Evolutionary conservation across 1,140 invertebrate genomes (phyloP), one percentile per base, ranked within the genome.

Genomic region (Brachionus calyciflorus): DNA sequence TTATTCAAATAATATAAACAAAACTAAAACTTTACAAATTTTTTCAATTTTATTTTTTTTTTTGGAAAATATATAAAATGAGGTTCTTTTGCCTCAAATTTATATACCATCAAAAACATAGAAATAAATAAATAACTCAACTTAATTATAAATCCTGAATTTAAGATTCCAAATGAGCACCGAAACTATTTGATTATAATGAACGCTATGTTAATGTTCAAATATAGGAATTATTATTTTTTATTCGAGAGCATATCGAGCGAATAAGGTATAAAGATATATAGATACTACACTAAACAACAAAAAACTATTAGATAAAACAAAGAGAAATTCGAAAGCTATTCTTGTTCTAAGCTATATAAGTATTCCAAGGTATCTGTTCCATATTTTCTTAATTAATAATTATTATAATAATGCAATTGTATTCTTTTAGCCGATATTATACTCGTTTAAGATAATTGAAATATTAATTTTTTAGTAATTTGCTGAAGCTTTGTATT

Each of bases 121-220:
- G n/a, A n/a, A n/a, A n/a, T n/a, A n/a, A n/a, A n/a, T n/a, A n/a
- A 9, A 37, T 37, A 37, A 37, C 9, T 37, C 33, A 9, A 37
- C 33, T 37, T 37, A 37, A 37, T 37, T 37, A 37, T 37, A 37
- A 37, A 37, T 37, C 30, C 30, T 37, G 9, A 60, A 19, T 12
- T n/a, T 60, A 60, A 60, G 19, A 60, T 60, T 60, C 55, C 55
- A 37, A 60, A 33, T 60, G 37, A 26, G 37, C 33, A 37, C 55
- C 30, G 55, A 60, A 60, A 60, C 55, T 60, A 65, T 21, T 37
- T 65, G 17, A 65, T 65, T 65, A 65, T 41, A 33, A 65, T 65
- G 60, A 65, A 65, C 60, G 60, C 60, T 65, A 65, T 65, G 60
- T 3, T 65, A 65, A 65, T 65, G 60, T 65, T 65, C 60, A 65